Percentiles rank a stretch among this genome's conserved stretches.
Evolutionary conservation across 2,797 vertebrate species (phyloP).

Genomic region (Corythornis leucogaster): DNA sequence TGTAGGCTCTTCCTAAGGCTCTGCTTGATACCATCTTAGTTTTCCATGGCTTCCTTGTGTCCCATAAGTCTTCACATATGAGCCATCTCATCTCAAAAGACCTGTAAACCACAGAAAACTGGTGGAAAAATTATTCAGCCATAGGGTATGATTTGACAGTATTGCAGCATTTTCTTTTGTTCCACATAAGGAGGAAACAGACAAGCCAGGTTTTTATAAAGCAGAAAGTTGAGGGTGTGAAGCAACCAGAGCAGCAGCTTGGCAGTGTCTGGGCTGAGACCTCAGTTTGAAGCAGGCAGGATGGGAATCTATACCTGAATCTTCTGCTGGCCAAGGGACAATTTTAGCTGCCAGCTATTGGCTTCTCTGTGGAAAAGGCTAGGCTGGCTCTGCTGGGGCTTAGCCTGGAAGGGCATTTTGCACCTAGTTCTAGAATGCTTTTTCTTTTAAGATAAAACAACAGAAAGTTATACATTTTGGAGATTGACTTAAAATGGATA

Average conservation of each 20-base stretch:
- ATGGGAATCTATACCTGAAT: not conserved
- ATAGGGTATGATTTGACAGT: not conserved
- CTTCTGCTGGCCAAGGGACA: not conserved
- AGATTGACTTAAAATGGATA: rapidly evolving
- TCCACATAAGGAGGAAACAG: not conserved
- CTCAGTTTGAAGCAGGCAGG: not conserved
- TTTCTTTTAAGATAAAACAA: not conserved
- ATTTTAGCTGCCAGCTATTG: not conserved
- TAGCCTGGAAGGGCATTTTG: not conserved
- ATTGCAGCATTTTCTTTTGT: not conserved
- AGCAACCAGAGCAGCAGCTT: not conserved
- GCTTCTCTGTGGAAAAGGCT: not conserved
- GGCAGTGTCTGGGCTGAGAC: not conserved
- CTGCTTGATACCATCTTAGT: not conserved
- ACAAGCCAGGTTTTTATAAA: not conserved
- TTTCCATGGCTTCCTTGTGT: not conserved
- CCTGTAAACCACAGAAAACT: not conserved
- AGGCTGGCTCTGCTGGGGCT: not conserved
- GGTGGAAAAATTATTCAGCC: not conserved
- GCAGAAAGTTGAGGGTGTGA: not conserved
- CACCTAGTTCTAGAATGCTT: not conserved
- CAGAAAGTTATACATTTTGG: not conserved
- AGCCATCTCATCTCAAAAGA: not conserved
- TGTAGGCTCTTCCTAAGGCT: not conserved
- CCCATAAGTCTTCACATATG: not conserved